These are phyloP conservation scores for Zonotrichia leucophrys DNA, from an alignment of 2,113 vertebrate genomes.

Conservation along the genomic window DNA sequence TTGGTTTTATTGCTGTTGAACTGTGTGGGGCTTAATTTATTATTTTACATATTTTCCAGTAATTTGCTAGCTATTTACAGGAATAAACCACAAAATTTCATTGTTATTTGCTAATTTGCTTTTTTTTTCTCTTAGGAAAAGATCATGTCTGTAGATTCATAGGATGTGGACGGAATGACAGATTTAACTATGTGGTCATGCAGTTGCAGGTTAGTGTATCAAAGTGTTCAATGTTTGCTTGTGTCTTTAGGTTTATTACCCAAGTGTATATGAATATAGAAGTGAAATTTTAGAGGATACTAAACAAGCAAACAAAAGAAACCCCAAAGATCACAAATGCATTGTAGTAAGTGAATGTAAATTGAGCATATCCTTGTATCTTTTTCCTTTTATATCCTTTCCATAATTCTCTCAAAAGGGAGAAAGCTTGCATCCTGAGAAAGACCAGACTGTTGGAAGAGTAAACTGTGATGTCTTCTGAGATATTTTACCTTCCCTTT, in stretches of 20 bases:
- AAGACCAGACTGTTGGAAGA: not conserved
- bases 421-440: not conserved
- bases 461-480: not conserved
- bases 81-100: not conserved
- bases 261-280: not conserved
- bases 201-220: slow-evolving; percentile 88
- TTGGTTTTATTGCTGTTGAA: not conserved
- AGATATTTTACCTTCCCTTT: not conserved
- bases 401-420: not conserved
- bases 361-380: not conserved
- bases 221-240: not conserved
- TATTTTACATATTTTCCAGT: not conserved
- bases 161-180: slow-evolving; percentile 95
- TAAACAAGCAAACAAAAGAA: not conserved
- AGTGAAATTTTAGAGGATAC: not conserved
- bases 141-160: slow-evolving; percentile 97
- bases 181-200: slow-evolving; percentile 99
- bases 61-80: not conserved
- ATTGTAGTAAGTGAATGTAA: not conserved
- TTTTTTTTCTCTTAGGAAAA: slow-evolving; percentile 81
- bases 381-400: not conserved
- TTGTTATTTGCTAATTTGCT: not conserved
- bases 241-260: not conserved
- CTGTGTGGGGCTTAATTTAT: not conserved
- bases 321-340: rapidly evolving